These are phyloP conservation scores for Liasis olivaceus DNA, from an alignment of 2,797 vertebrate species.

Conservation along the genomic window DNA sequence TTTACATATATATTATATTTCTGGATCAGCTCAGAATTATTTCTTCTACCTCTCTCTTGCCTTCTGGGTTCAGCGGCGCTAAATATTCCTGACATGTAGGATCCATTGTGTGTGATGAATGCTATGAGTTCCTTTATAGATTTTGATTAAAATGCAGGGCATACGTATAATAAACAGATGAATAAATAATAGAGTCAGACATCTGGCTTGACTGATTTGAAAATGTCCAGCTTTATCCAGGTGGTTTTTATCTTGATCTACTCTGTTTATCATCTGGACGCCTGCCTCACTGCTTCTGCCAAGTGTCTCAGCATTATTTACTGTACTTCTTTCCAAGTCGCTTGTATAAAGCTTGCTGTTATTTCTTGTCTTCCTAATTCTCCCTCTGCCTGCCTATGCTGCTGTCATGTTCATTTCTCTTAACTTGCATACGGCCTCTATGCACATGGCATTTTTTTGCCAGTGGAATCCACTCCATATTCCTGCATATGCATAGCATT, in stretches of 20 bases:
- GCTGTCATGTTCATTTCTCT: background rate
- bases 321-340: background rate
- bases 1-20: background rate
- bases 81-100: background rate
- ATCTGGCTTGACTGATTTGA: background rate
- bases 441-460: background rate
- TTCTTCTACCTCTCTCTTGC: background rate
- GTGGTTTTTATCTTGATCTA: conserved; percentile 6
- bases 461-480: background rate
- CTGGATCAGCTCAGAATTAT: background rate
- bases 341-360: background rate
- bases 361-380: background rate
- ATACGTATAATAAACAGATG: background rate
- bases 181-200: background rate
- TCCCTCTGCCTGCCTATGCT: background rate
- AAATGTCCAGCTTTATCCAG: background rate
- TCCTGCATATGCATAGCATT: background rate
- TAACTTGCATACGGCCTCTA: background rate
- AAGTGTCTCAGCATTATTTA: background rate
- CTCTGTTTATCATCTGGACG: background rate
- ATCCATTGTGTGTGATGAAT: background rate
- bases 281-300: background rate
- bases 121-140: background rate
- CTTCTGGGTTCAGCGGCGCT: background rate
- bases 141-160: background rate